phyloP scores from a whole-genome alignment of 2,113 vertebrate genomes.

The Forbesichthys papilliferus region DNA sequence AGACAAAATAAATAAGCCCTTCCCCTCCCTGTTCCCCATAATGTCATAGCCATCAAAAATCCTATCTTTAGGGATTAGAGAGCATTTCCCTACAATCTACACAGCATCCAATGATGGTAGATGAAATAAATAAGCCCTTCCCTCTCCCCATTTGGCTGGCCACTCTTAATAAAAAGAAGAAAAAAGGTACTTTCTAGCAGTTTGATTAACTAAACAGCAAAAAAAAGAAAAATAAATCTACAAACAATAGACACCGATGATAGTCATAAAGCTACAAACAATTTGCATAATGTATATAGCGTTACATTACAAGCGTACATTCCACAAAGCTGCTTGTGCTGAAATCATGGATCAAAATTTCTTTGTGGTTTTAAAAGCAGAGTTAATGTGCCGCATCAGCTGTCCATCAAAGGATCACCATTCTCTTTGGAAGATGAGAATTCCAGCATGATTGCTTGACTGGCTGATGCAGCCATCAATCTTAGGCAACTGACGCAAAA shows the following conservation, averaged over 20 bases:
- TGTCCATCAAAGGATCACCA: conserved; percentile 44
- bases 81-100: neutral
- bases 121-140: conserved; percentile 72
- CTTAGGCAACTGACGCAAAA: conserved; percentile 54
- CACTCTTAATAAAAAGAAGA: conserved; percentile 37
- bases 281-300: conserved; percentile 76
- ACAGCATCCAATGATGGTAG: conserved; percentile 1
- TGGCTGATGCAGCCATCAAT: conserved; percentile 79
- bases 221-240: neutral
- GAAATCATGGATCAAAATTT: conserved; percentile 53
- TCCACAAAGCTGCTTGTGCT: conserved; percentile 71
- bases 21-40: conserved; percentile 35
- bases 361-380: conserved; percentile 61
- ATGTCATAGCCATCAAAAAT: no score
- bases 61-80: no score
- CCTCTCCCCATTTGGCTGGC: conserved; percentile 54
- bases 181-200: conserved; percentile 42
- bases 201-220: conserved; percentile 41
- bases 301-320: conserved; percentile 68
- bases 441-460: conserved; percentile 54
- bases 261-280: conserved; percentile 73
- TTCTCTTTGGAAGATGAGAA: conserved; percentile 66
- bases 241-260: conserved; percentile 45
- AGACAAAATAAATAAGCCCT: conserved; percentile 72
- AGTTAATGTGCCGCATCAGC: conserved; percentile 49